Evolutionary conservation across 1,140 invertebrate genomes (phyloP).

Genomic region (Fopius arisanus): DNA sequence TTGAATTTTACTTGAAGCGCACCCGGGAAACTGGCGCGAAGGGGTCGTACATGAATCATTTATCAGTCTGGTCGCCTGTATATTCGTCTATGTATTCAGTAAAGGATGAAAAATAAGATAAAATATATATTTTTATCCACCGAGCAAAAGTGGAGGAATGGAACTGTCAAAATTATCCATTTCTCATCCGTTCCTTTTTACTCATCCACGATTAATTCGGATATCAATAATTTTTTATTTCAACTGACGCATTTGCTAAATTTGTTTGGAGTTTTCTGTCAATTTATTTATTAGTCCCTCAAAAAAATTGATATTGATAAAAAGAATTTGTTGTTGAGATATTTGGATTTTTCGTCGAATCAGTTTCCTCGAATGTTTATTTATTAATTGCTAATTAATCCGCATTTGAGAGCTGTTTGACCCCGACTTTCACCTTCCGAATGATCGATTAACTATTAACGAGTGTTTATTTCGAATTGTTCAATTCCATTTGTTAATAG

Average conservation of each 20-base stretch:
- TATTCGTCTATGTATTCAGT: constrained; percentile 14
- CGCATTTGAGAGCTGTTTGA: no score
- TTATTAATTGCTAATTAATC: no score
- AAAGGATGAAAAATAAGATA: constrained; percentile 3
- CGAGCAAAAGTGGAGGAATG: not conserved
- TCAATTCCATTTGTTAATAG: no score
- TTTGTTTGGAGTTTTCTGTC: no score
- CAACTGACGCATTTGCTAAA: not conserved
- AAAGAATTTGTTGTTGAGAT: no score
- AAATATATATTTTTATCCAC: not conserved
- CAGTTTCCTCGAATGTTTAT: no score
- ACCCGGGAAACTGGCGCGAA: constrained; percentile 21
- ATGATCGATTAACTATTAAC: no score
- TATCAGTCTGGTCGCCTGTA: constrained; percentile 33
- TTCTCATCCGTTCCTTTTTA: not conserved
- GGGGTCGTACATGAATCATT: constrained; percentile 34
- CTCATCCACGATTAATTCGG: not conserved
- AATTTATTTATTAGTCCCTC: no score
- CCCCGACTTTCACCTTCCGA: no score
- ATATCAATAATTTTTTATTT: not conserved
- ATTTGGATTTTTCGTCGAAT: no score
- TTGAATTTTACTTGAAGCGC: constrained; percentile 22
- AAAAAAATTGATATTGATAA: no score
- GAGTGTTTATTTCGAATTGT: no score
- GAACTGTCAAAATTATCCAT: not conserved